phyloP scores from a whole-genome alignment of 2,797 vertebrate species.

The Manis crassicaudata region DNA sequence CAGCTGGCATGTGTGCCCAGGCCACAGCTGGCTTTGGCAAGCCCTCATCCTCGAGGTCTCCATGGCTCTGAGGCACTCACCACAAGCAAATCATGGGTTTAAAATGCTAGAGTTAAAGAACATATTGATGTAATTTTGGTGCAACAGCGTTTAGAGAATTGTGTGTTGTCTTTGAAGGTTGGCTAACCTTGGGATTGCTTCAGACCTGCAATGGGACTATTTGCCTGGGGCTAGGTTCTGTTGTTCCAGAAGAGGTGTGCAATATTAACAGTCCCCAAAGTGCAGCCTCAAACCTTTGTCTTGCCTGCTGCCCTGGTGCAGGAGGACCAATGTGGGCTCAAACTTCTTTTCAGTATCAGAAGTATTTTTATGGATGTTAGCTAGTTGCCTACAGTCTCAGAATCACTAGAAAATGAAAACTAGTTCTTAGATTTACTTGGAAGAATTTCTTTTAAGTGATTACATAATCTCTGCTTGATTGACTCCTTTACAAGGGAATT shows the following conservation, averaged over 20 bases:
- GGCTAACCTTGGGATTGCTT: slow-evolving; percentile 67
- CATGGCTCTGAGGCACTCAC: slow-evolving; percentile 80
- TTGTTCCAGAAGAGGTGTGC: slow-evolving; percentile 7
- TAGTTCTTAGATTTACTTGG: neutral
- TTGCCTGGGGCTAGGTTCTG: slow-evolving; percentile 19
- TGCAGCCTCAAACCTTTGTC: neutral
- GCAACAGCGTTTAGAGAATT: slow-evolving; percentile 73
- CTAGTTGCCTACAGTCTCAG: neutral
- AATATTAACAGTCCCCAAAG: neutral
- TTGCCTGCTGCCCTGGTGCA: neutral
- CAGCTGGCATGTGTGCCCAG: slow-evolving; percentile 79
- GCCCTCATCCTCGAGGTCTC: slow-evolving; percentile 74
- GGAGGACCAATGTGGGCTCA: neutral
- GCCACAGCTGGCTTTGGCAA: slow-evolving; percentile 82
- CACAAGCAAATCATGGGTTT: slow-evolving; percentile 87
- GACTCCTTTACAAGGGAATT: neutral
- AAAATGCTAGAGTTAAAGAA: slow-evolving; percentile 83
- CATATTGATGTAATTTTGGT: slow-evolving; percentile 84
- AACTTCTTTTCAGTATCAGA: slow-evolving; percentile 39
- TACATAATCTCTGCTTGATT: slow-evolving; percentile 21
- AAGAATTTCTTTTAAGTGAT: slow-evolving; percentile 21
- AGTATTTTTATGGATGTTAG: neutral
- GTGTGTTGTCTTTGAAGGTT: slow-evolving; percentile 74
- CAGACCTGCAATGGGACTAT: slow-evolving; percentile 42
- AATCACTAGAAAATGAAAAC: slow-evolving; percentile 8